Conservation (phyloP, 1,140 invertebrate species). For the honey bee (Apis mellifera) region DNA sequence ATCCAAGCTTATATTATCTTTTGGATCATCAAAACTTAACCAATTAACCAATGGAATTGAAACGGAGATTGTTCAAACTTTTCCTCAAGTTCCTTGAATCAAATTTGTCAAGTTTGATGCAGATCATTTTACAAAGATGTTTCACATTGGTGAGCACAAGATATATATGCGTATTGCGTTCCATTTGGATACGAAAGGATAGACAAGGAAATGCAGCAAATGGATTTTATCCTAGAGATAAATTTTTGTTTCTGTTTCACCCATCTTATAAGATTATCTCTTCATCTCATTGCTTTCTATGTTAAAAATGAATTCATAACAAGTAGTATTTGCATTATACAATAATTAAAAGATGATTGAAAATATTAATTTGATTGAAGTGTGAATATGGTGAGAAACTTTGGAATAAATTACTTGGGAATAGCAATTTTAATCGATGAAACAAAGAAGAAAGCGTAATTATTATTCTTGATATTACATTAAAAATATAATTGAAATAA, state of each 20-base stretch:
- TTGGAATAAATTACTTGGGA: not conserved
- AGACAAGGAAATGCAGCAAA: slow-evolving; percentile 14
- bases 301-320: slow-evolving; percentile 6
- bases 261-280: not conserved
- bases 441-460: no score
- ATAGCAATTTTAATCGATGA: not conserved
- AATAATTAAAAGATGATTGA: no score
- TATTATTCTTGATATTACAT: no score
- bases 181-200: not conserved
- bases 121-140: slow-evolving; percentile 60
- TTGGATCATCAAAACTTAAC: slow-evolving; percentile 17
- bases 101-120: slow-evolving; percentile 77
- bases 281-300: no score
- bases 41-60: slow-evolving; percentile 40
- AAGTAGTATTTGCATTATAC: not conserved
- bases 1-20: not conserved
- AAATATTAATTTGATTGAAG: not conserved
- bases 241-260: not conserved
- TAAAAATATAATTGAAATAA: no score
- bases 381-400: not conserved
- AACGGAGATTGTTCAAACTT: not conserved
- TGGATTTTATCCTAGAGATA: not conserved
- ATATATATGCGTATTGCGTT: slow-evolving; percentile 37
- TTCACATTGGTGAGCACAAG: slow-evolving; percentile 57
- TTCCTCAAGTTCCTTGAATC: slow-evolving; percentile 48